Conservation (phyloP, 2,888 invertebrate species). For the Charanyca ferruginea region DNA sequence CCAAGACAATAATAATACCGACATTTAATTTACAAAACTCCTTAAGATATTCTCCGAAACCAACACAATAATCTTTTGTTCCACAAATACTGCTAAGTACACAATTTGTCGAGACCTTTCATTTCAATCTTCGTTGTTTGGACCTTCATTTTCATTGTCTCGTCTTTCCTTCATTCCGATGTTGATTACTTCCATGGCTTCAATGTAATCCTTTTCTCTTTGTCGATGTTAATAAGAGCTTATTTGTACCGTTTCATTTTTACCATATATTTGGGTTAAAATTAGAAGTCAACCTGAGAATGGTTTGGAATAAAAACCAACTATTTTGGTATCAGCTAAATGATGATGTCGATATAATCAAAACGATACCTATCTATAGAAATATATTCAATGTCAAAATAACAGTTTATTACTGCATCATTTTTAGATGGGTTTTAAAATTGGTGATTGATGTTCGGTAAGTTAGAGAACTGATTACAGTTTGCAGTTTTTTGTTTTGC, state of each 20-base stretch:
- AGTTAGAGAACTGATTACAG: no score
- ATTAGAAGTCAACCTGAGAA: not conserved
- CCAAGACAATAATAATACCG: not conserved
- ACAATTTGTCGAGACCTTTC: constrained; percentile 32
- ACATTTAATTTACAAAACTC: constrained; percentile 18
- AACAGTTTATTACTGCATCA: no score
- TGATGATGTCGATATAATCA: not conserved
- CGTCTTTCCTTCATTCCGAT: constrained; percentile 26
- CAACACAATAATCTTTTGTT: constrained; percentile 26
- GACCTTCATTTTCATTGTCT: constrained; percentile 45
- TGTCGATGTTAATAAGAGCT: constrained; percentile 53
- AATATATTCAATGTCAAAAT: no score
- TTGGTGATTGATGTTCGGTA: no score
- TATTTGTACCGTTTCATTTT: constrained; percentile 5
- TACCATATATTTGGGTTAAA: not conserved
- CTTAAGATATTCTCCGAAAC: constrained; percentile 25
- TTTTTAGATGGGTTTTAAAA: no score
- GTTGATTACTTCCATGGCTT: constrained; percentile 49
- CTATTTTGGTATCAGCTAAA: not conserved
- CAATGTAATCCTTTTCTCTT: constrained; percentile 51
- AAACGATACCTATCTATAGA: not conserved
- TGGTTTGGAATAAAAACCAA: not conserved
- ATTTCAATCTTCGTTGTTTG: constrained; percentile 19
- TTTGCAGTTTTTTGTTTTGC: no score
- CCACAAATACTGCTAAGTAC: constrained; percentile 30